phyloP scores from a whole-genome alignment of 2,888 invertebrate genomes.

The Noctua janthina region DNA sequence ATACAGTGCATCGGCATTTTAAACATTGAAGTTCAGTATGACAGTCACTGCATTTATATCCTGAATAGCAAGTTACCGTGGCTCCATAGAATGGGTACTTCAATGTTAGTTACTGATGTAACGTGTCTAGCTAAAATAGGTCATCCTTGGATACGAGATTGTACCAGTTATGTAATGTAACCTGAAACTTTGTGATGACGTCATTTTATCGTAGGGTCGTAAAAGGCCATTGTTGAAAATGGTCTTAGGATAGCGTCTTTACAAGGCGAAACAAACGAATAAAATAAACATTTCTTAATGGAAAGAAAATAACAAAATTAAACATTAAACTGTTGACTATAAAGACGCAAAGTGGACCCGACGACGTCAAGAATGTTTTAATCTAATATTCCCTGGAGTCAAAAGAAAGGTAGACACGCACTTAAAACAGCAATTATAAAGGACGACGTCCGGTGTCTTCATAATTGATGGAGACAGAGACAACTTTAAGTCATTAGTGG shows the following conservation, averaged over 20 bases:
- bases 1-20: no score
- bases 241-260: neutral
- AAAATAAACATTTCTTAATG: slow-evolving; percentile 5
- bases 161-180: neutral
- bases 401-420: slow-evolving; percentile 18
- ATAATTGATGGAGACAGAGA: slow-evolving; percentile 25
- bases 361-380: slow-evolving; percentile 30
- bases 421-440: slow-evolving; percentile 45
- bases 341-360: slow-evolving; percentile 8
- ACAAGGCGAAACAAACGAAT: neutral
- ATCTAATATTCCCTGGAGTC: slow-evolving; percentile 20
- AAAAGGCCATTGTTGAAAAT: neutral
- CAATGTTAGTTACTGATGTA: neutral
- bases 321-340: slow-evolving; percentile 26
- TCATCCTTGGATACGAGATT: neutral
- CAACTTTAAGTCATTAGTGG: slow-evolving; percentile 34
- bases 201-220: neutral
- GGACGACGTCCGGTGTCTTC: slow-evolving; percentile 29
- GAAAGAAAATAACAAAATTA: slow-evolving; percentile 13
- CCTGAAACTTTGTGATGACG: neutral
- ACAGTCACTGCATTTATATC: neutral
- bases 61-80: neutral
- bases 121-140: neutral
- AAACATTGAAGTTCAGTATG: no score
- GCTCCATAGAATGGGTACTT: neutral